These are phyloP conservation scores for Trichogramma dendrolimi DNA, from an alignment of 2,888 invertebrate genomes.

Conservation along the genomic window DNA sequence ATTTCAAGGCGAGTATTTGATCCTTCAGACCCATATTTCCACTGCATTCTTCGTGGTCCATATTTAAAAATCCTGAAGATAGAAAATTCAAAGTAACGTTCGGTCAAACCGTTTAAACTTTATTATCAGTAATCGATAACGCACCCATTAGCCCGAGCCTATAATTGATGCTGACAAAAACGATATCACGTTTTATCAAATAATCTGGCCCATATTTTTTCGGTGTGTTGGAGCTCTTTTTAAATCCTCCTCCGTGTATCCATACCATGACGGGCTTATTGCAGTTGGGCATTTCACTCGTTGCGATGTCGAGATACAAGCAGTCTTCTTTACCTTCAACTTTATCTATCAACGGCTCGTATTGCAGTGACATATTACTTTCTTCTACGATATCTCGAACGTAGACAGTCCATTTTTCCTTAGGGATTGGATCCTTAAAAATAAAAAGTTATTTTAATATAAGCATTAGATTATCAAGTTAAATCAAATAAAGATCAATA, in stretches of 20 bases:
- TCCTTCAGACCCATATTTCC: constrained; percentile 46
- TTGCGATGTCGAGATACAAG: constrained; percentile 39
- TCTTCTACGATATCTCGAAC: constrained; percentile 50
- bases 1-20: constrained; percentile 37
- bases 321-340: constrained; percentile 38
- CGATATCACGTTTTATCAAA: constrained; percentile 33
- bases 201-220: constrained; percentile 32
- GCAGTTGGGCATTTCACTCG: constrained; percentile 19
- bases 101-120: neutral
- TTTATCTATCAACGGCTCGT: neutral
- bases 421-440: constrained; percentile 48
- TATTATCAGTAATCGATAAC: neutral
- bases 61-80: constrained; percentile 40
- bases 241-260: constrained; percentile 44
- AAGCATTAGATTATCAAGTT: neutral
- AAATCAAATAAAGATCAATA: neutral
- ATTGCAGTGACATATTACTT: constrained; percentile 42
- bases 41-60: constrained; percentile 36
- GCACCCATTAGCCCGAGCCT: constrained; percentile 37
- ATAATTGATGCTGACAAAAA: constrained; percentile 35
- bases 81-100: constrained; percentile 5
- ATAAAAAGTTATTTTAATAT: constrained; percentile 44
- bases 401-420: constrained; percentile 47
- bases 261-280: constrained; percentile 44
- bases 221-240: constrained; percentile 32